Evolutionary conservation across 2,888 invertebrate species (phyloP), one percentile per base, ranked within the genome.

Genomic region (Athrips mouffetella): DNA sequence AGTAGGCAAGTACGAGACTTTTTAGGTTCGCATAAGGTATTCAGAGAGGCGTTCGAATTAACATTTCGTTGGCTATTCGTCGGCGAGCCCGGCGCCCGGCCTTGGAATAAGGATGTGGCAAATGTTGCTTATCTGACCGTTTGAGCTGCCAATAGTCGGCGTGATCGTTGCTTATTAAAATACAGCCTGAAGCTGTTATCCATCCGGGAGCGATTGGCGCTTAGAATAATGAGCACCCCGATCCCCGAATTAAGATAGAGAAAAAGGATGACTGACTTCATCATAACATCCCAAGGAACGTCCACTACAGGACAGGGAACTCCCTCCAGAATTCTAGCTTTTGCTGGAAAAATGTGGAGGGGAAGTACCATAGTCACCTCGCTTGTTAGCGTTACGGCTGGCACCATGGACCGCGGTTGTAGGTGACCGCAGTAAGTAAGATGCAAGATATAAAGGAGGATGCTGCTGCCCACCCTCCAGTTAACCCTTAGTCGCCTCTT

Each of bases 61-160:
- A 76, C 85, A 86, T 86, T 84, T 79, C 65, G 75, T 73, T 72
- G 76, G 73, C 75, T 73, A 77, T 73, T 72, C 71, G 70, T 63
- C 66, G 67, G 60, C 65, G 61, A 56, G 55, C 60, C n/a, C n/a
- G n/a, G n/a, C 62, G 69, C 56, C 61, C 73, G 86, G 80, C 86
- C 86, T 86, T 87, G 85, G 78, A 78, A 83, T 84, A 79, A 84
- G 85, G 85, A 86, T 85, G 80, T 82, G 44, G 47, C 44, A 35
- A 45, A 49, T 49, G 45, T 23, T 31, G 73, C 67, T 76, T 77
- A 78, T 75, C 71, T 70, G 70, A 58, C 67, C 67, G 65, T 70
- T 75, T 73, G 61, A 63, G 66, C 61, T 64, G 68, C 62, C 59
- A 67, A 64, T 64, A 63, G 58, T 53, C 64, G n/a, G 5, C 20